Conservation (phyloP, 2,888 invertebrate species). For the Eremobia ochroleuca region DNA sequence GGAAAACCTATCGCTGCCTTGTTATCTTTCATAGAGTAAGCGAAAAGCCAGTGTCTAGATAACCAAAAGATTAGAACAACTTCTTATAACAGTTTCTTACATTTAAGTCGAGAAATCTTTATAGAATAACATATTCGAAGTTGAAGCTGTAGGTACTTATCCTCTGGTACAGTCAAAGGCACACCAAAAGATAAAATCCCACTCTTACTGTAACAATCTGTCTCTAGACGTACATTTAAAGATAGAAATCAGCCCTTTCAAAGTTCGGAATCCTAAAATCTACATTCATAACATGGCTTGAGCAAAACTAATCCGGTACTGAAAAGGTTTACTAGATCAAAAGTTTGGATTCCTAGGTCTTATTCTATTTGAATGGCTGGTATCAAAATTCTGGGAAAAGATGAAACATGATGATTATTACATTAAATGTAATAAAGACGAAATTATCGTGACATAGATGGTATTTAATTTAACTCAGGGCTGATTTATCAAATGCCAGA, state of each 20-base stretch:
- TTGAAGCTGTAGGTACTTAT: neutral
- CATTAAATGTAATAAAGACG: neutral
- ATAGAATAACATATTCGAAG: neutral
- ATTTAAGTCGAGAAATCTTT: constrained; percentile 3
- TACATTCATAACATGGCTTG: constrained; percentile 30
- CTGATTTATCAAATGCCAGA: too few species aligned
- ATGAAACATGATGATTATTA: neutral
- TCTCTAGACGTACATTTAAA: constrained; percentile 24
- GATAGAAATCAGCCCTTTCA: constrained; percentile 49
- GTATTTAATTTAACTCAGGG: neutral
- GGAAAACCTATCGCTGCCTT: constrained; percentile 23
- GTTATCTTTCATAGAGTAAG: constrained; percentile 44
- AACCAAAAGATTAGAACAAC: constrained; percentile 16
- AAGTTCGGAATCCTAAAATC: constrained; percentile 40
- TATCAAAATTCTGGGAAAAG: neutral
- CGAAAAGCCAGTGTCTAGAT: constrained; percentile 27
- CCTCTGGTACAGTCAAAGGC: neutral
- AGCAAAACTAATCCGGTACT: constrained; percentile 37
- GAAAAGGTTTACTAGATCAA: constrained; percentile 47
- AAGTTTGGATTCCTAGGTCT: constrained; percentile 27
- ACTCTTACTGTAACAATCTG: constrained; percentile 1
- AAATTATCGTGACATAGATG: constrained; percentile 5
- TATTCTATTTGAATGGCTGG: constrained; percentile 33
- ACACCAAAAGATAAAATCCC: constrained; percentile 34
- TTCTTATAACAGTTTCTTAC: constrained; percentile 1